Evolutionary conservation across 1,140 invertebrate species (phyloP), one percentile per base, ranked within the genome.

Genomic region (Conopomorpha cramerella): DNA sequence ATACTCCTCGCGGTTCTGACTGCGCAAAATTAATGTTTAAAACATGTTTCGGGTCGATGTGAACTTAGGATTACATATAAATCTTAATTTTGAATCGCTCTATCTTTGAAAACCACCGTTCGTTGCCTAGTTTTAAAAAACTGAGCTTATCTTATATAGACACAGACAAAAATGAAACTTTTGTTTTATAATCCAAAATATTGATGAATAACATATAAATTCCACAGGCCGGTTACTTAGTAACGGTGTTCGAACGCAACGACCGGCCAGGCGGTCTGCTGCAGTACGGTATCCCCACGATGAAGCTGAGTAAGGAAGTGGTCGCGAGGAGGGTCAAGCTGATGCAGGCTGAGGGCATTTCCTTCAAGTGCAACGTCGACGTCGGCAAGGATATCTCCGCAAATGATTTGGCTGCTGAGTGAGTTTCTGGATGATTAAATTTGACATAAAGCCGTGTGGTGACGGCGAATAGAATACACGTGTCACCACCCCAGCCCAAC

Each of bases 221-320:
- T 1, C 36, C 19, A 14, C 45, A 89, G 80, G 90, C 88, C 43
- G 93, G 93, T 3, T 94, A 97, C 77, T 78, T 77, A 8, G 94
- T 98, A 0, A 96, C 93, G 1, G 95, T 99, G 14, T 99, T 90
- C 76, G 97, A 99, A 70, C 82, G 96, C 36, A 98, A 99, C 71
- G 95, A 99, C 72, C 83, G 93, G 12, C 78, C 95, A 19, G 97
- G 97, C 38, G 97, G 97, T 1, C 81, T 99, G 3, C 79, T 99
- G 7, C 92, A 96, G 57, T 99, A 99, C 72, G 96, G 96, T 33
- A 99, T 99, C 56, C 96, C 96, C 17, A 95, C 93, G 0, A 98
- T 99, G 94, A 99, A 99, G 77, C 80, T 98, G 0, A 89, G 89
- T 39, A 98, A 98, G 73, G 85, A 90, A 43, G 91, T 96, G 38